Percentiles rank a stretch among this genome's conserved stretches.
phyloP scores from a whole-genome alignment of 2,888 invertebrate genomes.

The Augochlorella aurata region DNA sequence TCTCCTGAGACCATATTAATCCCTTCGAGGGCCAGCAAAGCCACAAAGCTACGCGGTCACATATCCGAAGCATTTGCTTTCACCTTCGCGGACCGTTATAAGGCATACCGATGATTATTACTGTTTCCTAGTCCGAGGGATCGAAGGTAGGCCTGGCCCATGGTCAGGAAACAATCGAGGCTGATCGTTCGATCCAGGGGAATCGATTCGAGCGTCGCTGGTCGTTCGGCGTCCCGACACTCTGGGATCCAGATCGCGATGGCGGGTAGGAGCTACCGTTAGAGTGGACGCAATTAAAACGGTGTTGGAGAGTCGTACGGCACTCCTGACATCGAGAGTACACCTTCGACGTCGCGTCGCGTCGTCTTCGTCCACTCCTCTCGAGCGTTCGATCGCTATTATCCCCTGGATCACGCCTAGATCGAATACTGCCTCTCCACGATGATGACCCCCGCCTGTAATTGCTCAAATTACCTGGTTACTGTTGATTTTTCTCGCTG shows the following conservation, averaged over 20 bases:
- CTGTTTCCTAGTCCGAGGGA: conserved; percentile 9
- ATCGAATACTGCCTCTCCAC: conserved; percentile 17
- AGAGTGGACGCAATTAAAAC: conserved; percentile 80
- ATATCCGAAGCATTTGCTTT: conserved; percentile 24
- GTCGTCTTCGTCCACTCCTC: conserved; percentile 61
- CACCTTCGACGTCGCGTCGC: conserved; percentile 32
- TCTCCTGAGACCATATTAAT: no score
- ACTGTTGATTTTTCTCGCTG: conserved; percentile 2
- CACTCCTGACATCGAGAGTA: conserved; percentile 70
- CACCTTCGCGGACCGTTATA: conserved; percentile 39
- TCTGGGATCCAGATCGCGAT: conserved; percentile 58
- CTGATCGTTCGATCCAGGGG: conserved; percentile 52
- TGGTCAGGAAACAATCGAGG: conserved; percentile 34
- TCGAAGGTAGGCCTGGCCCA: conserved; percentile 7
- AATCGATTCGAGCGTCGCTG: conserved; percentile 28
- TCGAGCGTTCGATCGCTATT: conserved; percentile 65
- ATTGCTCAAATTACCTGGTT: conserved; percentile 27
- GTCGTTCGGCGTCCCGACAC: conserved; percentile 19
- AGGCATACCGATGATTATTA: conserved; percentile 26
- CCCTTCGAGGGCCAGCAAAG: not conserved
- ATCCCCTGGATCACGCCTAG: conserved; percentile 57
- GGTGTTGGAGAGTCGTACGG: conserved; percentile 79
- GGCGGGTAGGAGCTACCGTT: conserved; percentile 75
- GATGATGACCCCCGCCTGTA: conserved; percentile 31
- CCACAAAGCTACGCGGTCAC: not conserved